phyloP scores from a whole-genome alignment of 2,113 vertebrate genomes.

The Neolamprologus brichardi region DNA sequence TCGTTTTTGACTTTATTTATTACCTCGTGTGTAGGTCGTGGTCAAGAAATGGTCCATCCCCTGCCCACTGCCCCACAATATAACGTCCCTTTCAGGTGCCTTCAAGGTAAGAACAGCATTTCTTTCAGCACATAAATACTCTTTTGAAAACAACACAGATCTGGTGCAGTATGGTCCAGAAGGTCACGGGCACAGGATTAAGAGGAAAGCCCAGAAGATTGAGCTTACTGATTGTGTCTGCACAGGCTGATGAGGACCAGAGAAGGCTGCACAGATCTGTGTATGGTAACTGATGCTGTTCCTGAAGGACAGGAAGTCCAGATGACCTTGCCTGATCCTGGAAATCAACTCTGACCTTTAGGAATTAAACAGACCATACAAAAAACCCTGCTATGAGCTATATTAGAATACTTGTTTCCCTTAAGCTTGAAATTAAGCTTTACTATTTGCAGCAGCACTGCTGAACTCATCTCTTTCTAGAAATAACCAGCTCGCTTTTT shows the following conservation, averaged over 20 bases:
- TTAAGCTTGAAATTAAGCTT: neutral
- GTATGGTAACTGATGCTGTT: conserved; percentile 9
- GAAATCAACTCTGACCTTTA: conserved; percentile 61
- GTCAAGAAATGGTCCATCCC: conserved; percentile 91
- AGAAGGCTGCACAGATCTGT: neutral
- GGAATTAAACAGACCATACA: conserved; percentile 15
- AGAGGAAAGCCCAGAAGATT: conserved; percentile 5
- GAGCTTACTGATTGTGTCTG: conserved; percentile 12
- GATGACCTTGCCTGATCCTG: conserved; percentile 41
- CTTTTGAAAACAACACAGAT: neutral
- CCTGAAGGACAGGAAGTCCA: conserved; percentile 54
- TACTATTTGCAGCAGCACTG: neutral
- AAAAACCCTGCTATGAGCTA: neutral
- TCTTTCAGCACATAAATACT: neutral
- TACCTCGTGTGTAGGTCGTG: conserved; percentile 71
- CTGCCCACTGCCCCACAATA: conserved; percentile 81
- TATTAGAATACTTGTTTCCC: neutral
- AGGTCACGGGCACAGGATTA: conserved; percentile 2
- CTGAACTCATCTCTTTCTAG: neutral
- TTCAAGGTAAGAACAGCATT: conserved; percentile 19
- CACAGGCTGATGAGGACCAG: conserved; percentile 49
- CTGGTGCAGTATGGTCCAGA: neutral
- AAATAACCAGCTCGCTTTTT: neutral
- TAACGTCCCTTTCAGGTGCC: conserved; percentile 59
- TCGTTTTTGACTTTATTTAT: neutral